Evolutionary conservation across 2,888 invertebrate genomes (phyloP), one percentile per base, ranked within the genome.

Genomic region (Acanthoscelides obtectus): DNA sequence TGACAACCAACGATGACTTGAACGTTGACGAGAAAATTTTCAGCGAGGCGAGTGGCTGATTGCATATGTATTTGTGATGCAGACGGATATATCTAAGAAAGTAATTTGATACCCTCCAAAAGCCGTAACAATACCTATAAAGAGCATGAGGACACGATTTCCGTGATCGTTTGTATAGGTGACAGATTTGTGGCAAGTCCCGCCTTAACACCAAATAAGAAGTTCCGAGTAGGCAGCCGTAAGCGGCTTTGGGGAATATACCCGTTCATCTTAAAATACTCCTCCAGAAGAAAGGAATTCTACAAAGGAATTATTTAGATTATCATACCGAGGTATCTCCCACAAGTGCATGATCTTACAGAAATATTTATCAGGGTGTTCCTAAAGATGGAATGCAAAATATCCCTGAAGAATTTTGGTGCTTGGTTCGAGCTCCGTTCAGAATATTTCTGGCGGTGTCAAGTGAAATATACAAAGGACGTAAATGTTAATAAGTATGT

Each of bases 161-260:
- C 17, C 45, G 45, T 45, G 17, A 12, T 12, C 5, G 45, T 45
- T 45, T 45, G 45, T 79, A 79, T 72, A 74, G 75, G 76, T 79
- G 80, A 80, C 79, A 80, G 80, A 80, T 80, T 79, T 79, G 79
- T 75, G 80, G 79, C 76, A 78, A 77, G 76, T 77, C 78, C 77
- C 76, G 17, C 45, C 45, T 45, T 17, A 45, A 45, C 45, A 45
- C 45, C 77, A 77, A 74, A 75, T 80, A 80, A 79, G 80, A 76
- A 78, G 79, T 80, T 80, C 79, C 78, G 73, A 63, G 21, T 67
- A 77, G 72, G 75, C 76, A 74, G 73, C 72, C 76, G 74, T 71
- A 74, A 70, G 73, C 73, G 75, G 75, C 75, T 76, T 73, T 75
- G 72, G 76, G 76, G 76, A 77, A 72, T 69, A 70, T 73, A 77